Evolutionary conservation across 2,797 vertebrate species (phyloP).

Genomic region (Emys orbicularis): DNA sequence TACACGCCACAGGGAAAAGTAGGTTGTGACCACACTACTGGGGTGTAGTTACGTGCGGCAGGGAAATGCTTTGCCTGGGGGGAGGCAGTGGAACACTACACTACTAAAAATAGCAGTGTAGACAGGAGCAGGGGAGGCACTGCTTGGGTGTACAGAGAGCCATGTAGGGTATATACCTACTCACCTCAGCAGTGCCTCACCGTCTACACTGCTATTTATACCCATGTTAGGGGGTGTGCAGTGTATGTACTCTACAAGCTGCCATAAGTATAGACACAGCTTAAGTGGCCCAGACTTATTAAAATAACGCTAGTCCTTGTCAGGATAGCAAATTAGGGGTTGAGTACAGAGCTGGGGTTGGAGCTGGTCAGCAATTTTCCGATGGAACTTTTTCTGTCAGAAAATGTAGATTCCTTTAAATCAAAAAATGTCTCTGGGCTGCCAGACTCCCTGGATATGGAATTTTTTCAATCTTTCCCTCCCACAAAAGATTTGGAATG

Average conservation of each 20-base stretch:
- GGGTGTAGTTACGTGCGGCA: background rate
- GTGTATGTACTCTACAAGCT: background rate
- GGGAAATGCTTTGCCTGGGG: background rate
- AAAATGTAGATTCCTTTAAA: slow-evolving; percentile 36
- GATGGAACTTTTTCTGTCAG: background rate
- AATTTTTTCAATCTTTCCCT: background rate
- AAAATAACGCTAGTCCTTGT: slow-evolving; percentile 18
- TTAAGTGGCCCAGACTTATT: slow-evolving; percentile 14
- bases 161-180: background rate
- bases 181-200: background rate
- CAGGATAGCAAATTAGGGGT: background rate
- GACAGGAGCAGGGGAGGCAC: background rate
- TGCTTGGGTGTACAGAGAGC: background rate
- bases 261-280: background rate
- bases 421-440: background rate
- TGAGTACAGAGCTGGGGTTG: slow-evolving; percentile 39
- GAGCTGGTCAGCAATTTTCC: slow-evolving; percentile 23
- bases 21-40: background rate
- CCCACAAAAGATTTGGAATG: background rate
- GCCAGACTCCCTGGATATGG: background rate
- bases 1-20: background rate
- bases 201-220: background rate
- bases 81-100: background rate
- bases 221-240: background rate
- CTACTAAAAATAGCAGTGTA: background rate